phyloP scores from a whole-genome alignment of 2,888 invertebrate genomes.

The Zhuqinia jingwanae region DNA sequence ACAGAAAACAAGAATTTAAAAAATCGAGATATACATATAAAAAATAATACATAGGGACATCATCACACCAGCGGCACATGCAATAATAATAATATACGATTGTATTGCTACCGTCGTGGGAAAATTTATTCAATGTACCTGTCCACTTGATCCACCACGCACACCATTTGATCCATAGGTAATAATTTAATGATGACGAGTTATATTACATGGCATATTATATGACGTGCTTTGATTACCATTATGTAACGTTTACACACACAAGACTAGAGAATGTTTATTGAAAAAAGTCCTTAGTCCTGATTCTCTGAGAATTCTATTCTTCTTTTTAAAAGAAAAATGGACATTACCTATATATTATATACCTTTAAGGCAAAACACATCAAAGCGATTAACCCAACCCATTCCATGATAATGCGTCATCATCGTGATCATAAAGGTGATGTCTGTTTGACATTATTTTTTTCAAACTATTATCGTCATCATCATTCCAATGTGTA shows the following conservation, averaged over 20 bases:
- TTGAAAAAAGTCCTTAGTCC: conserved; percentile 66
- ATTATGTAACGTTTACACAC: neutral
- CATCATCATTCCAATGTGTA: neutral
- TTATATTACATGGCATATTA: no score
- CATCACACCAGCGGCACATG: neutral
- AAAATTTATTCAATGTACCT: neutral
- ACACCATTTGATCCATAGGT: no score
- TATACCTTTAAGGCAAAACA: neutral
- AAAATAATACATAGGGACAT: neutral
- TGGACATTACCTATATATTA: neutral
- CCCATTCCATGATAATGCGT: conserved; percentile 8
- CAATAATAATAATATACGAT: neutral
- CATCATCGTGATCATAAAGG: neutral
- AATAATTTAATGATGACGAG: no score
- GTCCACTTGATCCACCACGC: no score
- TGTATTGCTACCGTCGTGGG: neutral
- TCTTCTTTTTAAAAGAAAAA: no score
- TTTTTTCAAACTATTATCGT: no score
- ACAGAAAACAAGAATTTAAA: neutral
- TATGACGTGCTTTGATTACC: neutral
- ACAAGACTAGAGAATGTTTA: neutral
- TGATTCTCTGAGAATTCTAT: conserved; percentile 67
- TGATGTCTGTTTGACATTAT: no score
- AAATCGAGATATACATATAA: no score
- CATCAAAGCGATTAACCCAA: neutral